Evolutionary conservation across 2,113 vertebrate species (phyloP), one percentile per base, ranked within the genome.

Genomic region (Calidris pugnax): DNA sequence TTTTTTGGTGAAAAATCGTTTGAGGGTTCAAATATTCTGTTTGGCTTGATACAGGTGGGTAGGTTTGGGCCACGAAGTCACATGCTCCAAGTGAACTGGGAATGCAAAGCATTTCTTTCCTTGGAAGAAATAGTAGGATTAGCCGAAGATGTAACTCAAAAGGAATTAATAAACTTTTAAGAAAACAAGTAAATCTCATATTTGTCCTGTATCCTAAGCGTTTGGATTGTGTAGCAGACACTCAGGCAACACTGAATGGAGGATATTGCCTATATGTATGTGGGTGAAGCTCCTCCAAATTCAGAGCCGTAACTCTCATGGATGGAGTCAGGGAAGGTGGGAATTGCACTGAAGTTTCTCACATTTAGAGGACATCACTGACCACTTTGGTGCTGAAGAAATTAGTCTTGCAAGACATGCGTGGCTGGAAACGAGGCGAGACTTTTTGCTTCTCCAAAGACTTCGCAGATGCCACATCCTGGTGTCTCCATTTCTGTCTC

Each of bases 311-410:
- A 2, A 32, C 3, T 28, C 16, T 30, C 41, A 47, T 2, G 23
- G 72, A 64, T 24, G 47, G 28, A 33, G 33, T 26, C 20, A 16
- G 12, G 13, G 47, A 56, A 50, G 7, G 5, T 45, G 41, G 68
- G 48, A 85, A 73, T 18, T 67, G 53, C 19, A 1, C 35, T 27
- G 41, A 62, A 73, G 27, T 41, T 83, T 59, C 48, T 35, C 4
- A 0, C 3, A 10, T 32, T 56, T n/a, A 47, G 10, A n/a, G 48
- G 63, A 45, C 33, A 12, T 43, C 55, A 18, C 22, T 0, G 1
- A 43, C n/a, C 14, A 22, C 33, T 60, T 30, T 8, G 7, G 9
- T 10, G 16, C 41, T 74, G 43, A 41, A 56, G 51, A 73, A 83
- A 63, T 2, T 2, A 33, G 7, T 17, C 68, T 33, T 28, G 47